Percentiles rank a stretch among this genome's conserved stretches.
These are phyloP conservation scores for Dicaeum eximium DNA, from an alignment of 2,113 vertebrate genomes.

Conservation along the genomic window DNA sequence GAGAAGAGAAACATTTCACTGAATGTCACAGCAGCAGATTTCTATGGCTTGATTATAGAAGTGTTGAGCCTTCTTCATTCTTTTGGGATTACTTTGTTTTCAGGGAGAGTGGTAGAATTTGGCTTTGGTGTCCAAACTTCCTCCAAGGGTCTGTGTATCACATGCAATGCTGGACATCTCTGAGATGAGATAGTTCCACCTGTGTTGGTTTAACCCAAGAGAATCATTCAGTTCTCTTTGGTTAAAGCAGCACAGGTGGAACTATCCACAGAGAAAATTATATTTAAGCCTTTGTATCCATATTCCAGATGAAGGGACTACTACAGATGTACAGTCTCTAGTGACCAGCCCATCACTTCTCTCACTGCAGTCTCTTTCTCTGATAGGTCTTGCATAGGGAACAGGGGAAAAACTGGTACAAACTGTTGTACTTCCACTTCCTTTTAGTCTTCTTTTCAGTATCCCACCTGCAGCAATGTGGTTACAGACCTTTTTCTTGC, in stretches of 20 bases:
- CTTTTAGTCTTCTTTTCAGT: not conserved
- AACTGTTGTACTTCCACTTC: not conserved
- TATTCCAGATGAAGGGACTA: not conserved
- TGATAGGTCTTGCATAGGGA: not conserved
- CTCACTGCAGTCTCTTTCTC: not conserved
- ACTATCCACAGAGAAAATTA: not conserved
- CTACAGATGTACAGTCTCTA: not conserved
- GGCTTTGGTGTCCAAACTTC: not conserved
- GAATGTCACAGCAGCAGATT: not conserved
- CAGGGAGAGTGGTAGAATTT: not conserved
- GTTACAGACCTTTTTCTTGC: not conserved
- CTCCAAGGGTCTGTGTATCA: not conserved
- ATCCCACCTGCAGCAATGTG: not conserved
- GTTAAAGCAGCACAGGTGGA: not conserved
- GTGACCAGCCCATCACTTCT: not conserved
- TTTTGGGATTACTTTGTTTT: not conserved
- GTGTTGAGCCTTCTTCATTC: not conserved
- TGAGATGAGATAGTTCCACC: too few relatives aligned
- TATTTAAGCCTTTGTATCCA: not conserved
- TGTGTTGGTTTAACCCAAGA: too few relatives aligned
- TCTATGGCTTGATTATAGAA: not conserved
- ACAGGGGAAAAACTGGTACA: not conserved
- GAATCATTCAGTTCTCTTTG: not conserved
- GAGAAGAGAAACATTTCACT: not conserved
- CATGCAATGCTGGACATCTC: not conserved